Percentiles rank a stretch among this genome's conserved stretches.
Conservation (phyloP, 2,113 vertebrate genomes). For the Lagopus muta region DNA sequence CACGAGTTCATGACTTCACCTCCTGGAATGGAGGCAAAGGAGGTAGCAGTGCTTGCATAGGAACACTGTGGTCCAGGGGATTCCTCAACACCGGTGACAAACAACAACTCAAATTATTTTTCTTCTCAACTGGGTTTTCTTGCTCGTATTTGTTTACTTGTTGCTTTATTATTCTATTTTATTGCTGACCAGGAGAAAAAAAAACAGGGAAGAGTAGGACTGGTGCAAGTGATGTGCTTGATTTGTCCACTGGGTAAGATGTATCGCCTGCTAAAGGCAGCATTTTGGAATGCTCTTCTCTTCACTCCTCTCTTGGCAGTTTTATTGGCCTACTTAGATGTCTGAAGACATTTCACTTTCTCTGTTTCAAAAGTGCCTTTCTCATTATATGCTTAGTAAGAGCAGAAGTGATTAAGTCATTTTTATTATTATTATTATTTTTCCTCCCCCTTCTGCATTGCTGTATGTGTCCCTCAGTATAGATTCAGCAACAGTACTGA, state of each 20-base stretch:
- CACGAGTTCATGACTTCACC: neutral
- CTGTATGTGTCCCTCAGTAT: neutral
- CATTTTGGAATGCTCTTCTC: conserved; percentile 37
- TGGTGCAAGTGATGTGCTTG: conserved; percentile 45
- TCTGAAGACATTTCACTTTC: conserved; percentile 41
- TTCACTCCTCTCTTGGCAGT: conserved; percentile 32
- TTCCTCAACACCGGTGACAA: neutral
- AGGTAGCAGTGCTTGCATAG: neutral
- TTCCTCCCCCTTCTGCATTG: fast-evolving
- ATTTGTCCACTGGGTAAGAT: conserved; percentile 29
- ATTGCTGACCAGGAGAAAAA: conserved; percentile 63
- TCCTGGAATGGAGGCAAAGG: fast-evolving
- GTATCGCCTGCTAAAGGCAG: conserved; percentile 51
- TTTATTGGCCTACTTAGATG: neutral
- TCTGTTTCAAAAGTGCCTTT: conserved; percentile 21
- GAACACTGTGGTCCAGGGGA: neutral
- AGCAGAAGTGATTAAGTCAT: conserved; percentile 10
- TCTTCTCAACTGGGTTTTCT: neutral
- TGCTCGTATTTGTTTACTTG: neutral
- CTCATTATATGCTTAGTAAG: conserved; percentile 11
- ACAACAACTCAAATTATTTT: neutral
- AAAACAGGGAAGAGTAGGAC: conserved; percentile 43
- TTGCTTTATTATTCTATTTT: conserved; percentile 38
- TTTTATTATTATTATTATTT: neutral
- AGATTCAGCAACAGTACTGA: neutral